phyloP scores from a whole-genome alignment of 2,888 invertebrate genomes.

The Steromphala cineraria region DNA sequence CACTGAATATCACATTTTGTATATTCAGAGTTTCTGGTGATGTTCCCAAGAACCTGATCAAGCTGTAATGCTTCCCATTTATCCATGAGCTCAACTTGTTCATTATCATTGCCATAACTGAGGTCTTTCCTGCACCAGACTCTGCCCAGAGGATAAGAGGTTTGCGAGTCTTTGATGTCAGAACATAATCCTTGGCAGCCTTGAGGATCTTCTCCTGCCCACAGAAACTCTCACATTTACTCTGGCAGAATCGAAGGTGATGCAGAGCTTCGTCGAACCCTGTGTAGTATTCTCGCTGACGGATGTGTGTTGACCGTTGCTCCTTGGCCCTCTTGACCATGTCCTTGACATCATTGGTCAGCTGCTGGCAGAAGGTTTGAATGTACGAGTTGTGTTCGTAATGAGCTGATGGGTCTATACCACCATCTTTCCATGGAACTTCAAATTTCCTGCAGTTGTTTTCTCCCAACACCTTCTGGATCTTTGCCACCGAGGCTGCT shows the following conservation, averaged over 20 bases:
- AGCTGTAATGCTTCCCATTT: conserved; percentile 38
- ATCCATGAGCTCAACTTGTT: conserved; percentile 56
- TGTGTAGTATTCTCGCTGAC: conserved; percentile 57
- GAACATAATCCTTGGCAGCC: conserved; percentile 29
- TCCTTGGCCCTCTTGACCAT: conserved; percentile 50
- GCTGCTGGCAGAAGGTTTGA: conserved; percentile 53
- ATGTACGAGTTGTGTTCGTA: conserved; percentile 58
- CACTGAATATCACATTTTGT: conserved; percentile 53
- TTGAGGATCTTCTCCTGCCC: conserved; percentile 61
- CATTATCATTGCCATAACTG: conserved; percentile 67
- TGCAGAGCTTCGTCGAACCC: conserved; percentile 65
- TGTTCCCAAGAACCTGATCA: conserved; percentile 65
- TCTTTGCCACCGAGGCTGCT: conserved; percentile 38
- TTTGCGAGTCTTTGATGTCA: conserved; percentile 39
- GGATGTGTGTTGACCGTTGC: conserved; percentile 43
- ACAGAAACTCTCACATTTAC: conserved; percentile 67
- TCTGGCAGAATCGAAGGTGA: conserved; percentile 65
- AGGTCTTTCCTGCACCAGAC: conserved; percentile 68
- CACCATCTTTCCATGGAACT: conserved; percentile 53
- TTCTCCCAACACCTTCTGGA: conserved; percentile 37
- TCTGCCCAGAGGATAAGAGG: conserved; percentile 63
- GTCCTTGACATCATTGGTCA: conserved; percentile 46
- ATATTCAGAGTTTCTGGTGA: conserved; percentile 55
- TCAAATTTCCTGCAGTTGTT: conserved; percentile 35
- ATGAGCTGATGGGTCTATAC: conserved; percentile 49